Conservation (phyloP, 2,888 invertebrate species). For the Amphipoea oculea region DNA sequence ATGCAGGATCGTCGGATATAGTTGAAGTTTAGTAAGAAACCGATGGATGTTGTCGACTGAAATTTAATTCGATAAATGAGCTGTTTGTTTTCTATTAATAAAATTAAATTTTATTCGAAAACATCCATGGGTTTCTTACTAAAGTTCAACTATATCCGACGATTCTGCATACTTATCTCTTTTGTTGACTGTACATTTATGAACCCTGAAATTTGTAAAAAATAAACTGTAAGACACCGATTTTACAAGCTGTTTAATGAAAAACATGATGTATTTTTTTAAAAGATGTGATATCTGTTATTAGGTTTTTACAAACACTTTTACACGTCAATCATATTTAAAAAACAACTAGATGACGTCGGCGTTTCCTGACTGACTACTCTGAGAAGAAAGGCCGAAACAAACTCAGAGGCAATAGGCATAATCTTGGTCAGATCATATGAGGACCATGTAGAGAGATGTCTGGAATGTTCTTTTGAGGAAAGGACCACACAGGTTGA, state of each 20-base stretch:
- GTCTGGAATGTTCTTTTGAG: not conserved
- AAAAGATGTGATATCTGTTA: not conserved
- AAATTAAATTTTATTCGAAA: too few species aligned
- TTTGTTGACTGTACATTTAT: too few species aligned
- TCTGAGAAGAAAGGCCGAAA: not conserved
- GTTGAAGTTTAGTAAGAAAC: too few species aligned
- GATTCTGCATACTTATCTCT: too few species aligned
- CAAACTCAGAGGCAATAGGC: not conserved
- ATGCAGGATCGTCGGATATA: too few species aligned
- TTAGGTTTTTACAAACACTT: not conserved
- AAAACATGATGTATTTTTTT: not conserved
- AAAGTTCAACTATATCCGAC: too few species aligned
- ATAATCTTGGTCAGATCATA: not conserved
- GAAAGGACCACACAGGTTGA: not conserved
- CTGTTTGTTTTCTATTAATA: too few species aligned
- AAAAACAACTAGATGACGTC: not conserved
- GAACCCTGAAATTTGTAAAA: not conserved
- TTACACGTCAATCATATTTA: not conserved
- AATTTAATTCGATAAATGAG: too few species aligned
- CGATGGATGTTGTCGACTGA: too few species aligned
- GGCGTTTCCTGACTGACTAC: not conserved
- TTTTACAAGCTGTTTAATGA: not conserved
- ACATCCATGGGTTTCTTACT: too few species aligned
- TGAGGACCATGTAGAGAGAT: not conserved
- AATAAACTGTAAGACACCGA: not conserved